A percentile compares a stretch with the other conserved stretches of the same genome.
phyloP scores from a whole-genome alignment of 2,888 invertebrate genomes.

The Cenopis cana region DNA sequence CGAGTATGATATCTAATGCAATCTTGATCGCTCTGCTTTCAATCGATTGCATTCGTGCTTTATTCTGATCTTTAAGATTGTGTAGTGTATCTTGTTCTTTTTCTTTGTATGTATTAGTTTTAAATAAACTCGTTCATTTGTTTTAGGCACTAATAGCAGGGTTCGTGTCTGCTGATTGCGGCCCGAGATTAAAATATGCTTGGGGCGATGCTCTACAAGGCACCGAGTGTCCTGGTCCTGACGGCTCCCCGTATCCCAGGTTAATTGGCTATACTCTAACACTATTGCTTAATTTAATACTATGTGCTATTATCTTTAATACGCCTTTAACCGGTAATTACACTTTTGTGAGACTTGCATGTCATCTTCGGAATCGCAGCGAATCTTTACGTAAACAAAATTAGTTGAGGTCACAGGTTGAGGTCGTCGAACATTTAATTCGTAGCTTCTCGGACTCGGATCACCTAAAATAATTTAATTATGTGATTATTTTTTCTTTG shows the following conservation, averaged over 20 bases:
- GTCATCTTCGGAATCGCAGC: neutral
- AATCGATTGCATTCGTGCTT: neutral
- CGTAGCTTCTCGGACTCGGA: neutral
- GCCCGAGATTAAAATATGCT: slow-evolving; percentile 90
- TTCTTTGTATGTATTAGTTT: neutral
- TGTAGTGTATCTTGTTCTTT: neutral
- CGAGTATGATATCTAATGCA: slow-evolving; percentile 28
- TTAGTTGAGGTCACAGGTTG: too few relatives aligned
- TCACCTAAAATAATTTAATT: neutral
- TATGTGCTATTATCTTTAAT: neutral
- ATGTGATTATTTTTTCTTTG: neutral
- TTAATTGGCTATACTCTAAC: slow-evolving; percentile 58
- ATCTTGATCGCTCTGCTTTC: neutral
- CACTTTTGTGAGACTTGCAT: neutral
- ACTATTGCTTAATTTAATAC: too few relatives aligned
- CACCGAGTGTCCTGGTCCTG: slow-evolving; percentile 93
- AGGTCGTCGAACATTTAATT: neutral
- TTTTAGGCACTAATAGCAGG: slow-evolving; percentile 69
- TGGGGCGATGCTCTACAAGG: slow-evolving; percentile 95
- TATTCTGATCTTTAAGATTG: neutral
- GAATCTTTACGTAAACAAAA: neutral
- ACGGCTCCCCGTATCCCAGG: slow-evolving; percentile 93
- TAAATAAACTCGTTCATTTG: slow-evolving; percentile 13
- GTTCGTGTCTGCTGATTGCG: slow-evolving; percentile 75
- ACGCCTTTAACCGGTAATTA: too few relatives aligned